These are phyloP conservation scores for Ptilodon capucinus DNA, from an alignment of 2,888 invertebrate genomes.

Conservation along the genomic window DNA sequence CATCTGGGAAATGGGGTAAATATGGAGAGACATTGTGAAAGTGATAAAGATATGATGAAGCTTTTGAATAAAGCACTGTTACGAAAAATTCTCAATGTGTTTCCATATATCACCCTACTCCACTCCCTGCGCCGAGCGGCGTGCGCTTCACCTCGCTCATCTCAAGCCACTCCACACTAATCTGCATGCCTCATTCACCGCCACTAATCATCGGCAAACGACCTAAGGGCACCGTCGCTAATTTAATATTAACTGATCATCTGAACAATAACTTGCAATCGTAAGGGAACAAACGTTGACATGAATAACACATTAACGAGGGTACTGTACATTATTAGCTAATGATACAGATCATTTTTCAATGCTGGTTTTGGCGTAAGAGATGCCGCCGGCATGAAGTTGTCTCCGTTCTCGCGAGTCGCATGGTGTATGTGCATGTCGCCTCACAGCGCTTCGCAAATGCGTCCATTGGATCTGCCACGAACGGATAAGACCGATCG, in stretches of 20 bases:
- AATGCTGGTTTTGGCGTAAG: too few relatives aligned
- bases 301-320: too few relatives aligned
- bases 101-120: constrained; percentile 82
- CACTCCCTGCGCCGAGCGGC: constrained; percentile 51
- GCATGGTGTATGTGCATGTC: background rate
- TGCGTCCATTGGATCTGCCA: background rate
- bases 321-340: too few relatives aligned
- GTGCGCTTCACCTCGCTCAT: constrained; percentile 29
- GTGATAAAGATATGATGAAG: constrained; percentile 83
- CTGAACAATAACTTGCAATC: too few relatives aligned
- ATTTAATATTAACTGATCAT: too few relatives aligned
- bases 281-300: too few relatives aligned
- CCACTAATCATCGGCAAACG: background rate
- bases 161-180: constrained; percentile 22
- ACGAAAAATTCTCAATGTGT: constrained; percentile 86
- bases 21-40: constrained; percentile 87
- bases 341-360: too few relatives aligned
- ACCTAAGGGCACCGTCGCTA: too few relatives aligned
- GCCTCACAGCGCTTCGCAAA: background rate
- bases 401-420: background rate
- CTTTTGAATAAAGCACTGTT: constrained; percentile 87
- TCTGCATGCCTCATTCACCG: constrained; percentile 24
- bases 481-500: background rate
- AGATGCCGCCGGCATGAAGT: background rate
- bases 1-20: constrained; percentile 86